Evolutionary conservation across 2,797 vertebrate species (phyloP).

Genomic region (Remorina albescens): DNA sequence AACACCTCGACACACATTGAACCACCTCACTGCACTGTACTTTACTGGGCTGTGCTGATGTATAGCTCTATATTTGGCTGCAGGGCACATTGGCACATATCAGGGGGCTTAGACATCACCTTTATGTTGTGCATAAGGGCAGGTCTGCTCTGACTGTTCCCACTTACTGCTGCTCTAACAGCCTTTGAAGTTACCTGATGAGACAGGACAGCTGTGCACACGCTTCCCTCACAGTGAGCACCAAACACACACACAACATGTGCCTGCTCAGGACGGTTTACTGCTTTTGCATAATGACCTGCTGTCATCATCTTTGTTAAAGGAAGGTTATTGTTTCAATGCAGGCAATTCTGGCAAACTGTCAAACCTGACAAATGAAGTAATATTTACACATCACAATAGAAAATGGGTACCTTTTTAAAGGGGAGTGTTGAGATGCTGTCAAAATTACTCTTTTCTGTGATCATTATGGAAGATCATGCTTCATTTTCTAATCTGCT

Average conservation of each 20-base stretch:
- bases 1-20: conserved; percentile 6
- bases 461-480: not conserved
- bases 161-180: conserved; percentile 24
- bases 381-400: not conserved
- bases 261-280: conserved; percentile 16
- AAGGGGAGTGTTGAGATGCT: not conserved
- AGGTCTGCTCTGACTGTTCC: conserved; percentile 25
- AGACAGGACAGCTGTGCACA: conserved; percentile 70
- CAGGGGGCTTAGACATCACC: conserved; percentile 35
- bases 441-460: not conserved
- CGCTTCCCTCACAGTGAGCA: conserved; percentile 38
- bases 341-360: conserved; percentile 13
- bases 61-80: conserved; percentile 45
- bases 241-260: not conserved
- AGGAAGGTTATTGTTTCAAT: conserved; percentile 35
- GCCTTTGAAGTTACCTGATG: conserved; percentile 58
- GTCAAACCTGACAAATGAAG: not conserved
- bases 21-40: conserved; percentile 14
- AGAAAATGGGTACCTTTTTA: not conserved
- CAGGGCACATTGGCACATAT: conserved; percentile 41
- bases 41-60: conserved; percentile 26
- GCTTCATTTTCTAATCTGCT: conserved; percentile 3
- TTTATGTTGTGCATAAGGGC: conserved; percentile 29
- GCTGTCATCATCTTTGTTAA: conserved; percentile 50
- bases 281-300: conserved; percentile 29